Evolutionary conservation across 2,888 invertebrate genomes (phyloP).

Genomic region (Agriopis marginaria): DNA sequence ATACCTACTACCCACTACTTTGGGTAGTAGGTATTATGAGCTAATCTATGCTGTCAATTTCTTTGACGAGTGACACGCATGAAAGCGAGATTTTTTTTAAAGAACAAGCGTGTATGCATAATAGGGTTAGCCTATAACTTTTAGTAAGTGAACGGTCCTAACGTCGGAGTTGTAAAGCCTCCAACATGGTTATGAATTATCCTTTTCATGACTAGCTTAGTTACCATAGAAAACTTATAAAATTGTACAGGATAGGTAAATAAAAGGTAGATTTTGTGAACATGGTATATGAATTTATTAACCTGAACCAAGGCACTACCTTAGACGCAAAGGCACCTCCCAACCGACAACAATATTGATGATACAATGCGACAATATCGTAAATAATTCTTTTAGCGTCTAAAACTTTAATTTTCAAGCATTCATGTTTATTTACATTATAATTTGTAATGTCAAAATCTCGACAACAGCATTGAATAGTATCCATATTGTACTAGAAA

Average conservation of each 20-base stretch:
- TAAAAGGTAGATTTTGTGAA: constrained; percentile 65
- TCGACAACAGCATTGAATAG: constrained; percentile 69
- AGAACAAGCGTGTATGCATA: no score
- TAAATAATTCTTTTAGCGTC: constrained; percentile 74
- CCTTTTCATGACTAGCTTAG: no score
- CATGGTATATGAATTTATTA: constrained; percentile 79
- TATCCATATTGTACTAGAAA: constrained; percentile 57
- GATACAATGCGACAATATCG: constrained; percentile 70
- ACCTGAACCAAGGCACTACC: constrained; percentile 79
- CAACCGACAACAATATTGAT: constrained; percentile 55
- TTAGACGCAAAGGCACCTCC: constrained; percentile 75
- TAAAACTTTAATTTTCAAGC: constrained; percentile 68
- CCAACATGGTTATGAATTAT: no score
- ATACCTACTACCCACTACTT: no score
- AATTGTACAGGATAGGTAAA: constrained; percentile 36
- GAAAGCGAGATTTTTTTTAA: no score
- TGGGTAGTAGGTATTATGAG: no score
- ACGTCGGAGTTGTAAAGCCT: no score
- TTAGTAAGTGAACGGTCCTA: no score
- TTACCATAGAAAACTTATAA: no score
- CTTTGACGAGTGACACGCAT: no score
- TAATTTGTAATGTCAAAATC: constrained; percentile 65
- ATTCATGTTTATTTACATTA: constrained; percentile 75
- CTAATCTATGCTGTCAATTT: no score
- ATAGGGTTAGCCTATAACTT: no score